phyloP scores from a whole-genome alignment of 2,113 vertebrate species.

The Cranoglanis bouderius region DNA sequence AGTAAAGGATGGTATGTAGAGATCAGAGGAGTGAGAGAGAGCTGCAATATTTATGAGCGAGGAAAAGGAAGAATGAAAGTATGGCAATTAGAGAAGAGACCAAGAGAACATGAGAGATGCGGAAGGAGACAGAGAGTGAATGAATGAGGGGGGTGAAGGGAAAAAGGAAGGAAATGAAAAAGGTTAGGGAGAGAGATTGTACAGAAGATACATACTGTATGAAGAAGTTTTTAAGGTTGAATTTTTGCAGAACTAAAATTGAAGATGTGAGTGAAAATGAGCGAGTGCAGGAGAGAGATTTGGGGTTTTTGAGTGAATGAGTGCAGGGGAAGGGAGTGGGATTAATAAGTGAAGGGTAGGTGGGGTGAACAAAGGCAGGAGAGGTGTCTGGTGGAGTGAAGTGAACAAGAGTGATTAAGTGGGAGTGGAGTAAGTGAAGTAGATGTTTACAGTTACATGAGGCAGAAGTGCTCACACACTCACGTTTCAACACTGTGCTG shows the following conservation, averaged over 20 bases:
- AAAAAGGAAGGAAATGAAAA: background rate
- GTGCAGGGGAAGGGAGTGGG: background rate
- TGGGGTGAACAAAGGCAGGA: background rate
- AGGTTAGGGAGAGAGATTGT: background rate
- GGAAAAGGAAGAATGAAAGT: background rate
- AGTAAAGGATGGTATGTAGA: background rate
- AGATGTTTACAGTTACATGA: constrained; percentile 21
- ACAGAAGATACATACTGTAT: background rate
- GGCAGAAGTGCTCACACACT: background rate
- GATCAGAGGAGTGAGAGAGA: background rate
- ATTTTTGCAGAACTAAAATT: constrained; percentile 3
- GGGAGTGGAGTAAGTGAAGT: background rate
- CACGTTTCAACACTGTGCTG: background rate
- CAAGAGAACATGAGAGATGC: background rate
- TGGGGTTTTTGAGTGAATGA: background rate
- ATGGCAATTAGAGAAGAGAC: background rate
- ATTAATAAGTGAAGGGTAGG: background rate
- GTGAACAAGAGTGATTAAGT: background rate
- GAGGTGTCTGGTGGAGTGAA: background rate
- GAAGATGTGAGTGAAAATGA: background rate
- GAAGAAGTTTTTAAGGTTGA: background rate
- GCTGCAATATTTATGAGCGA: background rate
- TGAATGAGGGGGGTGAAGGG: background rate
- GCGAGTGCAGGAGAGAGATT: background rate
- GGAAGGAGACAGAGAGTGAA: background rate